A percentile compares a stretch with the other conserved stretches of the same genome.
These are phyloP conservation scores for Salmo trutta DNA, from an alignment of 2,797 vertebrate genomes.

Conservation along the genomic window DNA sequence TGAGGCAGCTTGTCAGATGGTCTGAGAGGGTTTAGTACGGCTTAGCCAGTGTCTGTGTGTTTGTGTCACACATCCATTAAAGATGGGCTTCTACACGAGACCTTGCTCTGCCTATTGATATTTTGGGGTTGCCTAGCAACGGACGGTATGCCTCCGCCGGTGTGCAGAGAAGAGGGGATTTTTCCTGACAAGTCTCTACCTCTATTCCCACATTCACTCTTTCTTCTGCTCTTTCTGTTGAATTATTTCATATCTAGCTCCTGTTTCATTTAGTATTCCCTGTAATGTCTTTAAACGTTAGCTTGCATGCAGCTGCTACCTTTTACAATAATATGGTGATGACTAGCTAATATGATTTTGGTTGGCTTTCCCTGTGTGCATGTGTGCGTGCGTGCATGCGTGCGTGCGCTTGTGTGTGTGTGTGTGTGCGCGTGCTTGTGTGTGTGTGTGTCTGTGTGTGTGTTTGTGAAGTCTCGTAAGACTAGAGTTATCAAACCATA, in stretches of 20 bases:
- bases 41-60: slow-evolving; percentile 31
- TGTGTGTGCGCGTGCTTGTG: not conserved
- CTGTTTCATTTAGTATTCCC: not conserved
- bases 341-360: too few relatives aligned
- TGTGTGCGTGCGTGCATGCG: not conserved
- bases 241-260: not conserved
- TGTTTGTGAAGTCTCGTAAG: not conserved
- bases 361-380: too few relatives aligned
- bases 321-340: too few relatives aligned
- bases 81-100: slow-evolving; percentile 53
- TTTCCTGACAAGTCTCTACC: slow-evolving; percentile 44
- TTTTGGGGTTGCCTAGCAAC: slow-evolving; percentile 60
- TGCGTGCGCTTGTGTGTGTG: not conserved
- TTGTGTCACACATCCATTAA: slow-evolving; percentile 63
- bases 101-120: slow-evolving; percentile 58
- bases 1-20: slow-evolving; percentile 68
- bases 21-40: slow-evolving; percentile 59
- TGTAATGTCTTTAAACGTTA: too few relatives aligned
- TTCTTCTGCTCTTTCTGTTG: not conserved
- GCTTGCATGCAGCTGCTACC: too few relatives aligned
- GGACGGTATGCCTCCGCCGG: slow-evolving; percentile 27
- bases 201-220: slow-evolving; percentile 23
- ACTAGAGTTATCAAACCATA: not conserved
- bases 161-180: slow-evolving; percentile 55
- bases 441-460: not conserved